Percentiles rank a stretch among this genome's conserved stretches.
phyloP scores from a whole-genome alignment of 1,140 invertebrate species.

The Scylla paramamosain region DNA sequence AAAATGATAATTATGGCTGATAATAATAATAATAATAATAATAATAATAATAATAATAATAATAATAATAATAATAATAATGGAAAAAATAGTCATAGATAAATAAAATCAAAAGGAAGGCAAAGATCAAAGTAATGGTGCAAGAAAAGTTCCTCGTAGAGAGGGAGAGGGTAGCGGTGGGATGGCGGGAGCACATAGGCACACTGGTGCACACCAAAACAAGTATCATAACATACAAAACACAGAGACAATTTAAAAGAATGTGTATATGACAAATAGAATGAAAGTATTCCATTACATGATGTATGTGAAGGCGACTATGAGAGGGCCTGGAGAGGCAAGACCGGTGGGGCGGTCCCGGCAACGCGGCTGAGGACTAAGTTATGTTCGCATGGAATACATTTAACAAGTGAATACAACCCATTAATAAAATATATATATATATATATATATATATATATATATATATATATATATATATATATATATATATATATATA shows the following conservation, averaged over 20 bases:
- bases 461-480: background rate
- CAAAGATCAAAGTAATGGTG: background rate
- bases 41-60: no score
- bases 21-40: background rate
- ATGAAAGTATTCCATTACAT: background rate
- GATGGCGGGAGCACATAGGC: background rate
- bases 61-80: no score
- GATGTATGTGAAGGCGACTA: background rate
- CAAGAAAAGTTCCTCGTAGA: background rate
- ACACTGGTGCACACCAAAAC: background rate
- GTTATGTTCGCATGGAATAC: no score
- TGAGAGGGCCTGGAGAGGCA: background rate
- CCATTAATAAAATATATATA: no score
- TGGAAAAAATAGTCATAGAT: background rate
- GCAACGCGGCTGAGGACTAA: no score
- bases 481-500: slow-evolving; percentile 21
- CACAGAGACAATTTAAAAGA: background rate
- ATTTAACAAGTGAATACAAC: no score
- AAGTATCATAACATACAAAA: background rate
- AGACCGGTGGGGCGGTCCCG: background rate
- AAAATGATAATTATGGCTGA: background rate
- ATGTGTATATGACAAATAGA: background rate
- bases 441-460: no score
- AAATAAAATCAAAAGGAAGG: background rate
- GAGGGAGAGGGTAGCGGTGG: background rate